Conservation (phyloP, 2,797 vertebrate genomes). For the Bovichtus variegatus region DNA sequence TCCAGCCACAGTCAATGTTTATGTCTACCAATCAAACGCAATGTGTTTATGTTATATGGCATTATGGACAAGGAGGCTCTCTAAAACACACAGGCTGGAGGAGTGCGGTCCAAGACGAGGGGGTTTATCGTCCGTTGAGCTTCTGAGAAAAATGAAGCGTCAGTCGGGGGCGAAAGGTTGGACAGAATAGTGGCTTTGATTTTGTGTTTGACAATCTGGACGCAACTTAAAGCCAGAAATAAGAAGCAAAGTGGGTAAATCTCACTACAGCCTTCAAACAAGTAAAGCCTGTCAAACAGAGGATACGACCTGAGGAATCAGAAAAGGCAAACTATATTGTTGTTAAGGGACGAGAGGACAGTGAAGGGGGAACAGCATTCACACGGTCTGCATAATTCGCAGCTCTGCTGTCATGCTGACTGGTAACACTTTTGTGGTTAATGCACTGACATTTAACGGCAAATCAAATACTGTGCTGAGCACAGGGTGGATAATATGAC, state of each 20-base stretch:
- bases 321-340: background rate
- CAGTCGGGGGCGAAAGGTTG: constrained; percentile 10
- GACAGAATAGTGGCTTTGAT: constrained; percentile 28
- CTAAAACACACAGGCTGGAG: constrained; percentile 66
- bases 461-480: constrained; percentile 16
- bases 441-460: background rate
- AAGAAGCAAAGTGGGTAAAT: background rate
- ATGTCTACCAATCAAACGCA: constrained; percentile 85
- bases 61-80: constrained; percentile 80
- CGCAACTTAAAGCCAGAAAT: background rate
- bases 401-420: background rate
- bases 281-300: no score
- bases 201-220: constrained; percentile 19
- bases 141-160: constrained; percentile 54
- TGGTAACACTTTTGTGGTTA: background rate
- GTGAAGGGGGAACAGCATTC: no score
- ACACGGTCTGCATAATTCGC: no score
- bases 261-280: no score
- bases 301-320: background rate
- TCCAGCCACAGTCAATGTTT: constrained; percentile 84
- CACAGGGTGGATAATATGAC: constrained; percentile 2
- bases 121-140: constrained; percentile 62
- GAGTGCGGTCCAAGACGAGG: constrained; percentile 43
- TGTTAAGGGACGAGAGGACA: background rate
- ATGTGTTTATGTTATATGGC: constrained; percentile 85